Conservation (phyloP, 2,888 invertebrate genomes). For the Cantharis rufa region DNA sequence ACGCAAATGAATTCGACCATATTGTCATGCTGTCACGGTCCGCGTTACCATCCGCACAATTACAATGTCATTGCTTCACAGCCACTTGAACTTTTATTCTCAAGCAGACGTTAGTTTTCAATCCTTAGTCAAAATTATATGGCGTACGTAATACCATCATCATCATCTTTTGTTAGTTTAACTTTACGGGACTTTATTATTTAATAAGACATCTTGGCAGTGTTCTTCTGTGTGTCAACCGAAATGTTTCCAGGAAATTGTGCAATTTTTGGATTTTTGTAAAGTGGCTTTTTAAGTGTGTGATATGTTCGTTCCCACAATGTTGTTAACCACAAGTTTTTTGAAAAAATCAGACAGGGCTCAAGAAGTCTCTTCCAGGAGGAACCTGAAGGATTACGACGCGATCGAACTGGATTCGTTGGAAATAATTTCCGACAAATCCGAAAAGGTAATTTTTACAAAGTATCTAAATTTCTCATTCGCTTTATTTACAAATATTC, state of each 20-base stretch:
- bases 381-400: slow-evolving; percentile 31
- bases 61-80: slow-evolving; percentile 46
- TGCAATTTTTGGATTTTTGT: neutral
- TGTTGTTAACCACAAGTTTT: slow-evolving; percentile 45
- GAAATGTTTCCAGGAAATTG: neutral
- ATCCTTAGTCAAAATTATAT: slow-evolving; percentile 20
- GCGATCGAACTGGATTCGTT: slow-evolving; percentile 54
- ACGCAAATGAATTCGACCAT: slow-evolving; percentile 51
- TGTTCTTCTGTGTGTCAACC: neutral
- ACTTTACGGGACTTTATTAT: neutral
- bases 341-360: slow-evolving; percentile 45
- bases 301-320: slow-evolving; percentile 36
- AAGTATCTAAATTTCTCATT: neutral
- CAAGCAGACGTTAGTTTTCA: slow-evolving; percentile 12
- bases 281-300: neutral
- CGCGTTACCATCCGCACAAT: slow-evolving; percentile 46
- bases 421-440: slow-evolving; percentile 41
- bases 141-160: neutral
- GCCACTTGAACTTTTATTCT: slow-evolving; percentile 28
- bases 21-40: slow-evolving; percentile 54
- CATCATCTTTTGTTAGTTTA: neutral
- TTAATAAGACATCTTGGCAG: neutral
- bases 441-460: slow-evolving; percentile 9
- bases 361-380: slow-evolving; percentile 9
- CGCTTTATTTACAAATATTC: neutral